These are phyloP conservation scores for Meghimatium bilineatum DNA, from an alignment of 2,888 invertebrate genomes.

Conservation along the genomic window DNA sequence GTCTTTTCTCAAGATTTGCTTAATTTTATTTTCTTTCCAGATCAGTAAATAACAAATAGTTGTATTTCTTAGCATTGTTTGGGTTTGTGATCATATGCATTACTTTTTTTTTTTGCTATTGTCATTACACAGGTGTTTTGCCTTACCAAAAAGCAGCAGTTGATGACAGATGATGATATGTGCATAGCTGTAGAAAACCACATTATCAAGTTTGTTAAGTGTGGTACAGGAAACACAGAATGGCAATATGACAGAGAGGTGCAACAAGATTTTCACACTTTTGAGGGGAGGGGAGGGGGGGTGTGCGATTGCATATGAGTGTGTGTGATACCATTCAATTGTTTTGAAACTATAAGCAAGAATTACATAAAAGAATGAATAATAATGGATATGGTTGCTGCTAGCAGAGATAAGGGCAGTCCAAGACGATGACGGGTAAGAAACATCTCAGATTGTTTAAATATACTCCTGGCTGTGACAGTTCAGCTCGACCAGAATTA, in stretches of 20 bases:
- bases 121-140: constrained; percentile 86
- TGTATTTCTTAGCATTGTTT: neutral
- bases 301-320: too few species aligned
- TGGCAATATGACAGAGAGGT: constrained; percentile 71
- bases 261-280: constrained; percentile 28
- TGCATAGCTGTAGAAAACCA: constrained; percentile 85
- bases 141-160: constrained; percentile 94
- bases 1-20: neutral
- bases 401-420: too few species aligned
- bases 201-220: constrained; percentile 87
- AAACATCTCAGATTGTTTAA: too few species aligned
- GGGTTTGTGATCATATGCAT: neutral
- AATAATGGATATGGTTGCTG: too few species aligned
- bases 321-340: too few species aligned
- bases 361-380: too few species aligned
- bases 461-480: too few species aligned
- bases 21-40: neutral
- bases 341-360: too few species aligned
- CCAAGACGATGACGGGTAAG: too few species aligned
- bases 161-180: constrained; percentile 93
- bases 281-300: neutral
- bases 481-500: too few species aligned
- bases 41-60: neutral
- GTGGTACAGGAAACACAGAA: constrained; percentile 80
- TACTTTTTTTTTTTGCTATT: constrained; percentile 12